Evolutionary conservation across 1,140 invertebrate species (phyloP), one percentile per base, ranked within the genome.

Genomic region (Schmidtea mediterranea): DNA sequence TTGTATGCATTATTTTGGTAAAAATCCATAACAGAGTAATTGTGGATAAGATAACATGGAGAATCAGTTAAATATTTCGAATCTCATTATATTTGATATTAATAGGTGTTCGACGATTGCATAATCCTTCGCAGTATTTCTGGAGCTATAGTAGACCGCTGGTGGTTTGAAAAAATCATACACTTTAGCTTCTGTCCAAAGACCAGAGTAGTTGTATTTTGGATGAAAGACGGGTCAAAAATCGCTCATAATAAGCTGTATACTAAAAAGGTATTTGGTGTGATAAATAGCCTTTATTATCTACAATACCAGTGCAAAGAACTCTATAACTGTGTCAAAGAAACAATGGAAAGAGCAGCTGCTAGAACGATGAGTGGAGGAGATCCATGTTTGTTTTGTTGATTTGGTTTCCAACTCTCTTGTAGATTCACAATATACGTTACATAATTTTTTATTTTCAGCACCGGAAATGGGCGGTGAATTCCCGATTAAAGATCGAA

Each of bases 101-200:
- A 46, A 36, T 51, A 69, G 68, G 70, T 95, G 15, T 77, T 87
- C 57, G 87, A 97, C 62, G 90, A 97, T 64, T 90, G 89, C 10
- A 73, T 98, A 21, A 80, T 98, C 13, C 65, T 97, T 46, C 72
- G 90, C 49, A 82, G 82, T 38, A 78, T 83, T 12, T 82, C 77
- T 59, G 82, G 89, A 62, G 77, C 83, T 5, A 94, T 97, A 55
- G 78, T 90, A 43, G 89, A 97, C 62, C 72, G 63, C 23, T 97
- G 89, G 87, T 98, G 89, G 87, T 98, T 86, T 69, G 90, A 98
- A 62, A 72, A 87, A 47, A 70, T 98, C 19, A 86, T 98, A 10
- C 98, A 98, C 60, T 95, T 98, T 84, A 95, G 89, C 0, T 98
- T 89, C 63, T 89, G 86, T 56, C 92, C 90, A 0, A 95, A 94